phyloP scores from a whole-genome alignment of 2,113 vertebrate genomes.

The Anhinga rufa region DNA sequence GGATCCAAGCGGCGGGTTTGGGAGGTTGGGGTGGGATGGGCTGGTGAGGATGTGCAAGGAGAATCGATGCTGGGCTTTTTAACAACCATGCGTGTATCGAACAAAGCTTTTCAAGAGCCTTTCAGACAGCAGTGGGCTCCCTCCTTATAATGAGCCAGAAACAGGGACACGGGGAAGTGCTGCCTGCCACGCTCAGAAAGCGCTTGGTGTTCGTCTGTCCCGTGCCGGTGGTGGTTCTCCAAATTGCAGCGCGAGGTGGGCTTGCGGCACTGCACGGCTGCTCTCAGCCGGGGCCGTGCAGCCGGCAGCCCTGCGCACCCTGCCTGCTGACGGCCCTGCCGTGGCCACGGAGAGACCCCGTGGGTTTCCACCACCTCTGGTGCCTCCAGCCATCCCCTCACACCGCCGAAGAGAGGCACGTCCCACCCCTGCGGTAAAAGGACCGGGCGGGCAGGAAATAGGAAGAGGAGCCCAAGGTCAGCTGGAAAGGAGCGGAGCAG shows the following conservation, averaged over 20 bases:
- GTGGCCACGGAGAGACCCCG: rapidly evolving
- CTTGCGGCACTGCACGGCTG: not conserved
- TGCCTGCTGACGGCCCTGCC: not conserved
- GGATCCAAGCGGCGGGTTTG: not conserved
- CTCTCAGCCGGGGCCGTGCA: not conserved
- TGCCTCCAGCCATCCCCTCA: not conserved
- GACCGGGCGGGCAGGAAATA: not conserved
- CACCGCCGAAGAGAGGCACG: rapidly evolving
- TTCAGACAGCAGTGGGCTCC: not conserved
- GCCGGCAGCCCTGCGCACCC: not conserved
- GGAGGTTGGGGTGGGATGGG: not conserved
- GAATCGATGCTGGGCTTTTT: not conserved
- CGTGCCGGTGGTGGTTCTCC: not conserved
- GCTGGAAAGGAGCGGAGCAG: not conserved
- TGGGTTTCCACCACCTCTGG: not conserved
- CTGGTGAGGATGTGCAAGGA: not conserved
- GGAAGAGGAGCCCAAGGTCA: not conserved
- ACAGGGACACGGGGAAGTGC: rapidly evolving
- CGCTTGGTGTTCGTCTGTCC: rapidly evolving
- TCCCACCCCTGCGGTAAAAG: not conserved
- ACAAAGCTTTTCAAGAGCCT: not conserved
- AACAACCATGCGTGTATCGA: not conserved
- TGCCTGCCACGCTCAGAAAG: rapidly evolving
- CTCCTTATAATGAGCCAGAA: not conserved
- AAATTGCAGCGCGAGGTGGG: rapidly evolving